Evolutionary conservation across 2,888 invertebrate genomes (phyloP), one percentile per base, ranked within the genome.

Genomic region (Lordiphosa andalusiaca): DNA sequence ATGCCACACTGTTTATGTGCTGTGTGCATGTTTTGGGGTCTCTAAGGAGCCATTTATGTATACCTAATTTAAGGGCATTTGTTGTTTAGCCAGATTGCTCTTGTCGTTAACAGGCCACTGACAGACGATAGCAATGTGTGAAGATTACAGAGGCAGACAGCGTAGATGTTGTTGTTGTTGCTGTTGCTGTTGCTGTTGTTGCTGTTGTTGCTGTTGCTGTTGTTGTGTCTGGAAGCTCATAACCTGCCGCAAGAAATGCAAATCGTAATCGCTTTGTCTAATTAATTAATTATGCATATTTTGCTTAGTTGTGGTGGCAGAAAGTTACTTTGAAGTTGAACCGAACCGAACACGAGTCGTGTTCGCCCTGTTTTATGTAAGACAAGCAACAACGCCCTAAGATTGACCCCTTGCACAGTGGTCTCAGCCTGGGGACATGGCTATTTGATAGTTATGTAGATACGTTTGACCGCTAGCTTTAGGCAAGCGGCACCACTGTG

Each of bases 211-310:
- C n/a, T n/a, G n/a, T n/a, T 9, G 54, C 36, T 44, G 60, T 38
- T 44, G 10, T 2, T 30, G 30, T 30, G n/a, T 19, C 7, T n/a
- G 41, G 16, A 6, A 12, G 44, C 13, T 46, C 56, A 56, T 53
- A 61, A 50, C 37, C 61, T 60, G 67, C 67, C 67, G 67, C 67
- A 61, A 55, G 48, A 68, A 59, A 66, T 67, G 69, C 62, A 57
- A 69, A 62, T 56, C 36, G 44, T 47, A 53, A 63, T 53, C 33
- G 10, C 52, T 54, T 35, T 51, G 49, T 46, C 53, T 80, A 76
- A 78, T 80, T 83, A 76, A 80, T 83, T 72, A 80, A 78, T 78
- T 83, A 78, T 78, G 68, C 70, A 73, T 71, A 67, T 83, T 78
- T 83, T 76, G 73, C 81, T 69, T 71, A 62, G 69, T 52, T 61